phyloP scores from a whole-genome alignment of 2,113 vertebrate species.

The Mobula birostris region DNA sequence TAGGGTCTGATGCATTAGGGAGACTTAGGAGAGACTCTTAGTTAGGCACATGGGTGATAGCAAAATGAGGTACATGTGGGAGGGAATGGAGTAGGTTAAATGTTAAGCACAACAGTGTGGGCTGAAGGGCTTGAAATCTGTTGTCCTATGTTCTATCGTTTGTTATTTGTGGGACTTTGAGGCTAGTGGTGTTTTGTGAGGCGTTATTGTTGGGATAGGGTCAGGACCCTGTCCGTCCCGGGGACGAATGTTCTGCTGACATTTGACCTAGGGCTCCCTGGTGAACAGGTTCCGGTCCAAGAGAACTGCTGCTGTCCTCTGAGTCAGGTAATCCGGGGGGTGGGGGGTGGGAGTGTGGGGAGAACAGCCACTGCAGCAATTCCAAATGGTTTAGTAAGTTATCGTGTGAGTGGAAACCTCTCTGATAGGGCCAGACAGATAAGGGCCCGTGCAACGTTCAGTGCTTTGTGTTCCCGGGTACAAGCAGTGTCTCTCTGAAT shows the following conservation, averaged over 20 bases:
- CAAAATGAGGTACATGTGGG: too few species aligned
- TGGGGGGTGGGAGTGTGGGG: too few species aligned
- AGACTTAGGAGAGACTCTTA: too few species aligned
- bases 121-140: too few species aligned
- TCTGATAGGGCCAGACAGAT: background rate
- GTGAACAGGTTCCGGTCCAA: background rate
- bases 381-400: background rate
- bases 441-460: background rate
- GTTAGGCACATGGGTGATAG: too few species aligned
- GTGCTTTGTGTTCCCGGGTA: background rate
- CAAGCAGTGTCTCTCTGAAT: background rate
- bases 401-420: background rate
- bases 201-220: background rate
- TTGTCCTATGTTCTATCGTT: background rate
- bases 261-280: background rate
- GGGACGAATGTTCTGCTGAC: background rate
- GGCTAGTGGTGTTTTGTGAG: background rate
- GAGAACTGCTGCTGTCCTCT: background rate
- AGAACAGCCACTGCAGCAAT: background rate
- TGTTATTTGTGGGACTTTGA: too few species aligned
- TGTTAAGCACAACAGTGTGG: too few species aligned
- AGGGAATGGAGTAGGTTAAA: too few species aligned
- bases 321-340: too few species aligned
- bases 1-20: too few species aligned
- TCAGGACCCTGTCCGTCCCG: background rate